These are phyloP conservation scores for Cyprinodon tularosa DNA, from an alignment of 2,113 vertebrate species.

Conservation along the genomic window DNA sequence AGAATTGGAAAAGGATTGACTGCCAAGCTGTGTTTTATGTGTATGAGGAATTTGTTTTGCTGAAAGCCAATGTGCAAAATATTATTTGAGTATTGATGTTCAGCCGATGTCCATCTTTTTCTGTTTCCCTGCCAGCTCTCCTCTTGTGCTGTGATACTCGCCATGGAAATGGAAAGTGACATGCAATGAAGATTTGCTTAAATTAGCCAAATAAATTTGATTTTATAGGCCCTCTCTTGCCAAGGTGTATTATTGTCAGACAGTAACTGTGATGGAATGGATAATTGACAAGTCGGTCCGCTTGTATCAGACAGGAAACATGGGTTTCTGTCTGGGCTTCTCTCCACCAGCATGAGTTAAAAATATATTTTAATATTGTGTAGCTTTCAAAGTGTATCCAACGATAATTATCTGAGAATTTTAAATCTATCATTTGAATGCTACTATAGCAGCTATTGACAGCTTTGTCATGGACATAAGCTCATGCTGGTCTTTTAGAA, in stretches of 20 bases:
- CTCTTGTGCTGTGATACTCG: constrained; percentile 21
- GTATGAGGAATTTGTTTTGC: too few relatives aligned
- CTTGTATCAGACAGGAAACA: constrained; percentile 7
- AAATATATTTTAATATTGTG: background rate
- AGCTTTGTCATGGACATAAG: background rate
- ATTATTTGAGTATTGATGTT: background rate
- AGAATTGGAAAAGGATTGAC: too few relatives aligned
- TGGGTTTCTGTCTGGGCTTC: background rate
- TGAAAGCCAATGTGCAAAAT: background rate
- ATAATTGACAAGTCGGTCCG: constrained; percentile 17
- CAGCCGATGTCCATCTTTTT: constrained; percentile 25
- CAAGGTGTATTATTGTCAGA: constrained; percentile 48
- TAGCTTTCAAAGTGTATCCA: background rate
- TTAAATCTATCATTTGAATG: background rate
- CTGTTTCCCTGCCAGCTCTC: constrained; percentile 41
- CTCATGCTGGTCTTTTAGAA: background rate
- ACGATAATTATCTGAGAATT: background rate
- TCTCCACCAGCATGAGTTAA: background rate
- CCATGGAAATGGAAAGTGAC: constrained; percentile 54
- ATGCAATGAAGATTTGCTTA: constrained; percentile 59
- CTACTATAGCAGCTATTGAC: background rate
- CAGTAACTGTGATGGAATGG: constrained; percentile 7
- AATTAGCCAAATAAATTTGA: constrained; percentile 68
- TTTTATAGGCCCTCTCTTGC: constrained; percentile 54
- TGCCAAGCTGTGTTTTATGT: too few relatives aligned